Conservation (phyloP, 2,113 vertebrate species). For the Tetrao urogallus region DNA sequence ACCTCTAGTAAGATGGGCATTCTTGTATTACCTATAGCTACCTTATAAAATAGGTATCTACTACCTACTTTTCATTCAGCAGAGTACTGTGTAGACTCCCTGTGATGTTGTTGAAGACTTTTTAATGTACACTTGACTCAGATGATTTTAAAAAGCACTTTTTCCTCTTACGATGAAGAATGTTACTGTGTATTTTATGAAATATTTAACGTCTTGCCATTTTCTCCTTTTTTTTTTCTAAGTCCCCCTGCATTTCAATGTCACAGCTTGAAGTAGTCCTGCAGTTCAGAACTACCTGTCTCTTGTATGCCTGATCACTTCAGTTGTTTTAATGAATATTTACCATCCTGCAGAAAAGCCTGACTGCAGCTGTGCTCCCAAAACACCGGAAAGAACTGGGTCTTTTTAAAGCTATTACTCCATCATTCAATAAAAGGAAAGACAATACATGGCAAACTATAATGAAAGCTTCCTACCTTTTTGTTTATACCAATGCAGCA, state of each 20-base stretch:
- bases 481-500: conserved; percentile 13
- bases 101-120: background rate
- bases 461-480: conserved; percentile 55
- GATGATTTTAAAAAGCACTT: background rate
- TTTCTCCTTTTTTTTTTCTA: background rate
- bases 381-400: background rate
- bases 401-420: conserved; percentile 3
- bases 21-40: background rate
- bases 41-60: background rate
- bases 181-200: background rate
- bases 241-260: background rate
- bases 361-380: conserved; percentile 35
- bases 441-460: background rate
- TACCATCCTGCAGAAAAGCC: conserved; percentile 36
- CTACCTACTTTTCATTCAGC: background rate
- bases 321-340: conserved; percentile 54
- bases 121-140: background rate
- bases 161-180: background rate
- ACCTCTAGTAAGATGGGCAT: background rate
- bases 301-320: background rate
- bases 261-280: background rate
- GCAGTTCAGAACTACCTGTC: conserved; percentile 12
- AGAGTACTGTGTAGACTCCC: background rate
- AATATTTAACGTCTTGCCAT: conserved; percentile 3
- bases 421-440: conserved; percentile 24